phyloP scores from a whole-genome alignment of 1,140 invertebrate species.

The Tetraneura akinire region DNA sequence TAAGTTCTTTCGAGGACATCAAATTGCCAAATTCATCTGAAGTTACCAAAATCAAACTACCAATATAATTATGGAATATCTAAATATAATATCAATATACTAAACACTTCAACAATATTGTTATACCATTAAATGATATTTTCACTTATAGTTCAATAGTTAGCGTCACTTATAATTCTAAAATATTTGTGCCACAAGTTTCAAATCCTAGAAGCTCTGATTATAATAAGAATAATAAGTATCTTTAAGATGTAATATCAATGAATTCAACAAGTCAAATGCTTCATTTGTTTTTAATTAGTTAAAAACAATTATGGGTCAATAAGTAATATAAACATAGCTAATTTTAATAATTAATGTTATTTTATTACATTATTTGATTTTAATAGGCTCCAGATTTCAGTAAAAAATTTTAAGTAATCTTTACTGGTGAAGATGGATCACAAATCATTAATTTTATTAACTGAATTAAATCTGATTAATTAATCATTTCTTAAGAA shows the following conservation, averaged over 20 bases:
- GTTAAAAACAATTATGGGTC: background rate
- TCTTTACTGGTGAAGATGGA: no score
- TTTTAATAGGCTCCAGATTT: no score
- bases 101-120: background rate
- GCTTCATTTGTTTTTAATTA: background rate
- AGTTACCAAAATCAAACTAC: conserved; percentile 36
- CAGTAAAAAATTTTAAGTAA: no score
- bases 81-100: background rate
- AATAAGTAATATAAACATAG: no score
- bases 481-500: no score
- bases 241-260: background rate
- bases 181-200: background rate
- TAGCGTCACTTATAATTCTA: background rate
- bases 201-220: background rate
- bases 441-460: no score
- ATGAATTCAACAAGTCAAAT: background rate
- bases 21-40: conserved; percentile 54
- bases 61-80: conserved; percentile 15
- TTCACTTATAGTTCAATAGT: background rate
- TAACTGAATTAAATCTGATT: no score
- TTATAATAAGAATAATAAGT: background rate
- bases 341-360: no score
- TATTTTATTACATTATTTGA: no score
- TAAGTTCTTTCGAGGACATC: conserved; percentile 62
- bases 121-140: background rate